Evolutionary conservation across 2,797 vertebrate genomes (phyloP).

Genomic region (Pelochelys cantorii): DNA sequence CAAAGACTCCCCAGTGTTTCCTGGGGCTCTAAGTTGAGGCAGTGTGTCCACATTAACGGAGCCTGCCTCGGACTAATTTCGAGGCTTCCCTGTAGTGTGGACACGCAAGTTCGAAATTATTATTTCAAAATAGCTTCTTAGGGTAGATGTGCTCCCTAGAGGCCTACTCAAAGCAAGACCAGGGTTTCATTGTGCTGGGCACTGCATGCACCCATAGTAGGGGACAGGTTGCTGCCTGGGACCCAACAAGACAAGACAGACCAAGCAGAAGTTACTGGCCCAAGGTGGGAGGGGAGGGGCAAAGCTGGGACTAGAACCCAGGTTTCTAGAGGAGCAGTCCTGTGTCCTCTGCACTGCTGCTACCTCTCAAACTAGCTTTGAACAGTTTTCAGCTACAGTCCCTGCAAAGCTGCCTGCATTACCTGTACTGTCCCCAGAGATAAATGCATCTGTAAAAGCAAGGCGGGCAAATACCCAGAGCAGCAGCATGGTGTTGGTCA

Average conservation of each 20-base stretch:
- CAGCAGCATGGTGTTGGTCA: conserved; percentile 47
- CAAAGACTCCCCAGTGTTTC: too few species aligned
- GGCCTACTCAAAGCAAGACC: not conserved
- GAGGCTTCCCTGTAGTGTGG: too few species aligned
- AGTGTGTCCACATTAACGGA: too few species aligned
- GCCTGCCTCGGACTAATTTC: too few species aligned
- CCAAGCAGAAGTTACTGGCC: not conserved
- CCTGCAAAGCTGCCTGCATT: not conserved
- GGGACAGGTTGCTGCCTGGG: not conserved
- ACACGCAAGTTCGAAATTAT: too few species aligned
- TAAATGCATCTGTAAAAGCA: not conserved
- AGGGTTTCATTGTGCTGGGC: not conserved
- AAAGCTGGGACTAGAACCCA: not conserved
- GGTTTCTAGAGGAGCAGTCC: not conserved
- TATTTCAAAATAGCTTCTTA: too few species aligned
- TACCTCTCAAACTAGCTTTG: not conserved
- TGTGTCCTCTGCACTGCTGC: not conserved
- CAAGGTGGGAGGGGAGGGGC: not conserved
- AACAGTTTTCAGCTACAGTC: not conserved
- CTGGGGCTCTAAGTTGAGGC: too few species aligned
- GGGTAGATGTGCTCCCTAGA: not conserved
- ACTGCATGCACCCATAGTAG: not conserved
- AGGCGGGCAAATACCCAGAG: conserved; percentile 26
- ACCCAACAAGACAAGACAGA: not conserved
- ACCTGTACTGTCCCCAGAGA: conserved; percentile 44